Evolutionary conservation across 2,888 invertebrate genomes (phyloP).

Genomic region (Ophioninae sp.): DNA sequence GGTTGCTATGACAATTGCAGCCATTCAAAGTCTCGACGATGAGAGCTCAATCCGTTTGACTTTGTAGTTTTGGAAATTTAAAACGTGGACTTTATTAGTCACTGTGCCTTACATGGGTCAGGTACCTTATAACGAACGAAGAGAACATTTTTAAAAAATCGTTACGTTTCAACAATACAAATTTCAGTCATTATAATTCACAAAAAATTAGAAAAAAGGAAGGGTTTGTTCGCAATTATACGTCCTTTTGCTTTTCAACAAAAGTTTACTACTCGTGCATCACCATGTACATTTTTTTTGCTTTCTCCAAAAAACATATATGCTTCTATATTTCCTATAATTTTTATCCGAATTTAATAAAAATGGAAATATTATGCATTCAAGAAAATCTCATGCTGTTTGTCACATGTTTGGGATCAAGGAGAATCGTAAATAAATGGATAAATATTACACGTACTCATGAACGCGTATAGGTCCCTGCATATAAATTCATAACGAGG

Average conservation of each 20-base stretch:
- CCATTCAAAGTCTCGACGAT: too few relatives aligned
- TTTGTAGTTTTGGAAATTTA: too few relatives aligned
- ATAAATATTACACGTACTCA: constrained; percentile 3
- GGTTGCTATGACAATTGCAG: too few relatives aligned
- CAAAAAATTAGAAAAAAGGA: too few relatives aligned
- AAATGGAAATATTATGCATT: constrained; percentile 4
- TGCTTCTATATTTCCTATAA: too few relatives aligned
- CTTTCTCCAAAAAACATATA: too few relatives aligned
- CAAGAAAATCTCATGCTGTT: constrained; percentile 8
- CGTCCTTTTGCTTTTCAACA: too few relatives aligned
- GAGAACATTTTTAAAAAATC: neutral
- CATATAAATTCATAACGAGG: constrained; percentile 50
- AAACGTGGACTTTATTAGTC: too few relatives aligned
- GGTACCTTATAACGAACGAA: constrained; percentile 4
- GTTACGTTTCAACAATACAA: neutral
- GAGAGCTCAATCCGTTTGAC: too few relatives aligned
- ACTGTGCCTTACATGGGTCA: too few relatives aligned
- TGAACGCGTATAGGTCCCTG: neutral
- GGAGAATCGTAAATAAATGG: constrained; percentile 30
- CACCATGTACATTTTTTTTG: neutral
- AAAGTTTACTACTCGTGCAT: too few relatives aligned
- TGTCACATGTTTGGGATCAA: constrained; percentile 39
- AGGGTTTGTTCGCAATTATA: too few relatives aligned
- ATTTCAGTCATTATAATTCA: neutral
- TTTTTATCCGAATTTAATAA: constrained; percentile 4